Evolutionary conservation across 2,797 vertebrate species (phyloP), one percentile per base, ranked within the genome.

Genomic region (Hydrophis major): DNA sequence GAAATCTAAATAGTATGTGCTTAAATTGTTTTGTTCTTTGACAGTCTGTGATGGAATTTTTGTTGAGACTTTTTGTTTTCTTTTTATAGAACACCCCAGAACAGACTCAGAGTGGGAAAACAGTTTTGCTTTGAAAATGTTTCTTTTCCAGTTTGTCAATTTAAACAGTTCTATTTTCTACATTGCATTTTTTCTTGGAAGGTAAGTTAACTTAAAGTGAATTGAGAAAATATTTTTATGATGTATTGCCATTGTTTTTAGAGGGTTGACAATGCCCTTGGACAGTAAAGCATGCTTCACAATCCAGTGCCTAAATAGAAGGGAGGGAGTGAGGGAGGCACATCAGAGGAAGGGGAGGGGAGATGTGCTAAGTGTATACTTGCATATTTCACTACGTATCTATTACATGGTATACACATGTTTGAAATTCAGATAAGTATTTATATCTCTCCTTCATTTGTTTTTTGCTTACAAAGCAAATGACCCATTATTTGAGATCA

Each of bases 91-190:
- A 96, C 99, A 99, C 94, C 99, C 99, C 86, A 98, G 99, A 95
- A 99, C 99, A 0, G 99, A 99, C 95, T 99, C 99, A 0, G 99
- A 99, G 90, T 99, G 99, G 99, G 99, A 99, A 97, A 99, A 99
- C 97, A 99, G 99, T 97, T 99, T 99, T 97, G 98, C 99, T 94
- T 97, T 99, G 96, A 99, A 99, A 97, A 99, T 99, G 99, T 99
- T 99, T 95, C 98, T 99, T 92, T 99, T 99, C 97, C 99, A 99
- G 97, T 99, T 99, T 96, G 99, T 99, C 92, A 99, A 99, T 94
- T 97, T 99, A 96, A 99, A 99, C 97, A 99, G 99, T 95, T 99
- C 99, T 78, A 99, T 99, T 37, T 99, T 99, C 97, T 99, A 99
- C 96, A 99, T 99, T 0, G 99, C 99, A 78, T 99, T 99, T 97